Evolutionary conservation across 37 sponge, comb jelly and placozoan genomes (phyloP).

Genomic region (Tethya wilhelma): DNA sequence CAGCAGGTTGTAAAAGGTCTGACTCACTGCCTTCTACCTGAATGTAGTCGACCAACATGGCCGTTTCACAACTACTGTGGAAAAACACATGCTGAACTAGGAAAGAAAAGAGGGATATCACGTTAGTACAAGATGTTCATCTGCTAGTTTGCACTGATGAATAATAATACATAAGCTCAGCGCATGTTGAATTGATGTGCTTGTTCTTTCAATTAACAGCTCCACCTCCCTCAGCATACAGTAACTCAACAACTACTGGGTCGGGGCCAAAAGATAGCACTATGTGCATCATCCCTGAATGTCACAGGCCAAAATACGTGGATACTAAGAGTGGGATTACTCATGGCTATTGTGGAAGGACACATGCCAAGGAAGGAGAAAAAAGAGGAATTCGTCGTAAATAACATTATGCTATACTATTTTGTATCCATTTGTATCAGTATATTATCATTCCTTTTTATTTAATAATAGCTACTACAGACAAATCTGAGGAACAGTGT

Average conservation of each 20-base stretch:
- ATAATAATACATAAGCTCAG: no score
- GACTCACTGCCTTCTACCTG: constrained; percentile 86
- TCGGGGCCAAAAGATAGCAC: constrained; percentile 31
- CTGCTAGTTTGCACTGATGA: no score
- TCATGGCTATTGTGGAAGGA: constrained; percentile 72
- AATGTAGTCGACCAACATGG: constrained; percentile 75
- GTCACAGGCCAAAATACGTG: constrained; percentile 25
- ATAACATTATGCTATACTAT: no score
- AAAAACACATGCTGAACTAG: constrained; percentile 73
- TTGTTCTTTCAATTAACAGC: no score
- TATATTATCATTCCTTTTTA: no score
- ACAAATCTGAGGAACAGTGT: no score
- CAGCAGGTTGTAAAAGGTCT: constrained; percentile 68
- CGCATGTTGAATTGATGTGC: no score
- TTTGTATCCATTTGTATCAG: no score
- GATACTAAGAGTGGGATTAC: constrained; percentile 15
- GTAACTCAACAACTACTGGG: not conserved
- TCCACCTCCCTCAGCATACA: no score
- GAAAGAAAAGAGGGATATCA: constrained; percentile 44
- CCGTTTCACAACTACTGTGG: constrained; percentile 92
- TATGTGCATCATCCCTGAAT: constrained; percentile 65
- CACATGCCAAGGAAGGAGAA: constrained; percentile 68
- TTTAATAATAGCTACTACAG: no score
- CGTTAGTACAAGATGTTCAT: no score
- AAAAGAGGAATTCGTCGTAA: constrained; percentile 25